These are phyloP conservation scores for Listronotus bonariensis DNA, from an alignment of 1,140 invertebrate genomes.

Conservation along the genomic window DNA sequence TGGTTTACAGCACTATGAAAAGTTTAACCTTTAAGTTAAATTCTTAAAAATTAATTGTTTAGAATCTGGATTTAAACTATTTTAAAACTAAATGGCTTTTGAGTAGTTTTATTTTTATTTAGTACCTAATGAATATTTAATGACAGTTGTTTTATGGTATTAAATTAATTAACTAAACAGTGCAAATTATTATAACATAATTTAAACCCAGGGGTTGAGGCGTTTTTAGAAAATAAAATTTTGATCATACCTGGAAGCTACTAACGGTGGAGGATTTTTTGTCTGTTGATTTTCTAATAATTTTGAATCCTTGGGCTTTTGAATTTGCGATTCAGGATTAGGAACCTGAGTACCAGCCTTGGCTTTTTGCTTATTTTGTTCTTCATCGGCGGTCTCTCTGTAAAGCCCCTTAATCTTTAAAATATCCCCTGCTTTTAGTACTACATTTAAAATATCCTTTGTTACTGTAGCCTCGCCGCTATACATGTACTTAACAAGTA, in stretches of 20 bases:
- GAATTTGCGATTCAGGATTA: not conserved
- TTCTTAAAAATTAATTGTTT: too few relatives aligned
- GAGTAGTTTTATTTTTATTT: too few relatives aligned
- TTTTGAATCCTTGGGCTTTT: constrained; percentile 12
- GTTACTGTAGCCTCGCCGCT: constrained; percentile 81
- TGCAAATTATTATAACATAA: too few relatives aligned
- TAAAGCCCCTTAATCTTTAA: constrained; percentile 76
- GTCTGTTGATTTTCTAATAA: not conserved
- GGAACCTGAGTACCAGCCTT: constrained; percentile 5
- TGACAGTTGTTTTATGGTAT: too few relatives aligned
- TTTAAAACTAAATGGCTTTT: too few relatives aligned
- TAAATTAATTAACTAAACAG: too few relatives aligned
- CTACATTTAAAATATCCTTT: constrained; percentile 78
- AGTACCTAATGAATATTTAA: too few relatives aligned
- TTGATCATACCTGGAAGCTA: constrained; percentile 13
- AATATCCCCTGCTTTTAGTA: constrained; percentile 78
- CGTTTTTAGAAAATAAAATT: too few relatives aligned
- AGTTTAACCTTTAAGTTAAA: too few relatives aligned
- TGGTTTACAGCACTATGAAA: constrained; percentile 1
- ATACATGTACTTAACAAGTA: constrained; percentile 84
- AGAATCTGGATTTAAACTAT: too few relatives aligned
- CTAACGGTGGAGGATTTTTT: constrained; percentile 29
- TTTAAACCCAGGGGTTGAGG: too few relatives aligned
- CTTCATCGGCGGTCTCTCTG: constrained; percentile 48
- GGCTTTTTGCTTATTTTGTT: constrained; percentile 15